These are phyloP conservation scores for Synanthedon vespiformis DNA, from an alignment of 2,888 invertebrate genomes.

Conservation along the genomic window DNA sequence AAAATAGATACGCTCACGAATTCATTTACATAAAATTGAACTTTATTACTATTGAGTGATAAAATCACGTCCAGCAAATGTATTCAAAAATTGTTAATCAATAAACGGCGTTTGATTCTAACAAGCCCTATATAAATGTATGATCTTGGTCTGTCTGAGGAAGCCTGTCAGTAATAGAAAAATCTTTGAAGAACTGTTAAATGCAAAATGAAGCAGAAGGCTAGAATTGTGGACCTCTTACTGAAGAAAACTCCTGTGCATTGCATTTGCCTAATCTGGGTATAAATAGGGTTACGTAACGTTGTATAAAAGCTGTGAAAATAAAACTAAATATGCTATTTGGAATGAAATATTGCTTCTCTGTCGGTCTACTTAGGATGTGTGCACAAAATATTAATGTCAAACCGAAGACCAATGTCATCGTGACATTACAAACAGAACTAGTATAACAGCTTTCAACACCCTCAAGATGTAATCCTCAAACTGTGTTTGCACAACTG, in stretches of 20 bases:
- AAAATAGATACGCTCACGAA: slow-evolving; percentile 1
- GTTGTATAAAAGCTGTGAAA: too few species aligned
- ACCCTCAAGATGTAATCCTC: slow-evolving; percentile 45
- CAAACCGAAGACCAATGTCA: slow-evolving; percentile 17
- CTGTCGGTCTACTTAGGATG: too few species aligned
- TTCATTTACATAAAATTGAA: background rate
- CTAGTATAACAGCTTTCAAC: slow-evolving; percentile 35
- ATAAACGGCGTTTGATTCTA: slow-evolving; percentile 6
- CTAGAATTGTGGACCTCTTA: too few species aligned
- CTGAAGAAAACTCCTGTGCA: too few species aligned
- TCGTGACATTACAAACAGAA: slow-evolving; percentile 35
- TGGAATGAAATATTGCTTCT: background rate
- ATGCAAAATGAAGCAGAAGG: too few species aligned
- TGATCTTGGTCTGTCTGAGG: too few species aligned
- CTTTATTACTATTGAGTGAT: background rate
- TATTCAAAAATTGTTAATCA: slow-evolving; percentile 8
- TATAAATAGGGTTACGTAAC: too few species aligned
- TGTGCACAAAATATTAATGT: too few species aligned
- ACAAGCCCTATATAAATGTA: slow-evolving; percentile 9
- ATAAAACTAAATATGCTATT: too few species aligned
- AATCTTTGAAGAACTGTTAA: too few species aligned
- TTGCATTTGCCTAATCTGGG: too few species aligned
- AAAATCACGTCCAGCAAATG: background rate
- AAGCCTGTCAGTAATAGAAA: too few species aligned
- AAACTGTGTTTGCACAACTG: slow-evolving; percentile 67